A percentile compares a stretch with the other conserved stretches of the same genome.
Conservation (phyloP, 2,888 invertebrate species). For the Tryphoninae sp. region DNA sequence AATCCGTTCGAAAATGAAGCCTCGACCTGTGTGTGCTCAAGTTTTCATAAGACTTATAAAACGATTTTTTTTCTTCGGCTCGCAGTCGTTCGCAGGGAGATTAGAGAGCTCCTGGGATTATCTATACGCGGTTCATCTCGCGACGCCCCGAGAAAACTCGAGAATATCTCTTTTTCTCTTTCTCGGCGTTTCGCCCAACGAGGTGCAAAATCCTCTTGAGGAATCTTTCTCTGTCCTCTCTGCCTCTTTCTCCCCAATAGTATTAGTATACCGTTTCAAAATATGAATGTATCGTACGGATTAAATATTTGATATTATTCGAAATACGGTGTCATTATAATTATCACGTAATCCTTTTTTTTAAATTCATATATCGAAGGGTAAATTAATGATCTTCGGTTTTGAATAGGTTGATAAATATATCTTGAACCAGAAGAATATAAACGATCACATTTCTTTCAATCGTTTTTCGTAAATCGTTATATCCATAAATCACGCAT, state of each 20-base stretch:
- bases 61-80: constrained; percentile 20
- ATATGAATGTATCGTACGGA: constrained; percentile 10
- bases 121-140: constrained; percentile 15
- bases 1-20: constrained; percentile 12
- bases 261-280: constrained; percentile 6
- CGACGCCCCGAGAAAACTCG: constrained; percentile 32
- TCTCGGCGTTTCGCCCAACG: constrained; percentile 46
- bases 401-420: background rate
- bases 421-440: background rate
- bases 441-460: background rate
- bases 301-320: constrained; percentile 1
- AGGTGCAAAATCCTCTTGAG: constrained; percentile 63
- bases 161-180: constrained; percentile 18
- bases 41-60: constrained; percentile 51
- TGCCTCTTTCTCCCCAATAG: background rate
- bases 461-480: constrained; percentile 5
- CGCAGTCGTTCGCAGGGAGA: constrained; percentile 46
- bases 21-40: constrained; percentile 41
- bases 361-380: too few species aligned
- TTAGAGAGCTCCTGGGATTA: constrained; percentile 53
- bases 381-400: background rate
- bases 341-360: background rate
- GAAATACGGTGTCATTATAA: background rate
- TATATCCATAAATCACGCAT: constrained; percentile 34
- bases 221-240: constrained; percentile 28